These are phyloP conservation scores for Linnaemya vulpina DNA, from an alignment of 2,888 invertebrate species.

Conservation along the genomic window DNA sequence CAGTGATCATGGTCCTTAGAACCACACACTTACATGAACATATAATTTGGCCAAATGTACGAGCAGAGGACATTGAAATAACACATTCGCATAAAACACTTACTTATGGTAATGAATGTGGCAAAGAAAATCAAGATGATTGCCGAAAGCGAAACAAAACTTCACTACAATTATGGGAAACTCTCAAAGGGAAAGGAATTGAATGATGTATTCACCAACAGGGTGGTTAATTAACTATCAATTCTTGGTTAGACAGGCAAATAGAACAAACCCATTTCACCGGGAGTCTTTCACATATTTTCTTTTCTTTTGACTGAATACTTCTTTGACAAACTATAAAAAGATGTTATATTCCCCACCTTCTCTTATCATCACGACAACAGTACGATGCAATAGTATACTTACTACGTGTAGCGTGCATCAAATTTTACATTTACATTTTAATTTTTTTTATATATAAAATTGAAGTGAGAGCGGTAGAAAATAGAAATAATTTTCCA, in stretches of 20 bases:
- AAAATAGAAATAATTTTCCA: constrained; percentile 68
- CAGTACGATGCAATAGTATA: background rate
- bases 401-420: constrained; percentile 31
- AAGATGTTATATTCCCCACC: background rate
- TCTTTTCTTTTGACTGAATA: too few relatives aligned
- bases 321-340: too few relatives aligned
- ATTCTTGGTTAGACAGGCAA: background rate
- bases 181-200: background rate
- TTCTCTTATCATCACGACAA: background rate
- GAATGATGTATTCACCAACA: background rate
- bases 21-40: constrained; percentile 35
- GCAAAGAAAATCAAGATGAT: background rate
- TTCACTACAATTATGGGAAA: background rate
- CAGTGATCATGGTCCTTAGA: constrained; percentile 5
- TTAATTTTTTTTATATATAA: constrained; percentile 30
- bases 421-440: constrained; percentile 51
- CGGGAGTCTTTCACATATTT: too few relatives aligned
- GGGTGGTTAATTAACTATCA: background rate
- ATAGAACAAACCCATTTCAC: too few relatives aligned
- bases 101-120: constrained; percentile 55
- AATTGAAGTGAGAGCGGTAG: constrained; percentile 49
- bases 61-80: constrained; percentile 31
- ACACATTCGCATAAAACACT: constrained; percentile 50
- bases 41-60: constrained; percentile 37
- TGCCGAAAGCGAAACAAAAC: background rate